Conservation (phyloP, 2,797 vertebrate species). For the Odontamblyopus rebecca region DNA sequence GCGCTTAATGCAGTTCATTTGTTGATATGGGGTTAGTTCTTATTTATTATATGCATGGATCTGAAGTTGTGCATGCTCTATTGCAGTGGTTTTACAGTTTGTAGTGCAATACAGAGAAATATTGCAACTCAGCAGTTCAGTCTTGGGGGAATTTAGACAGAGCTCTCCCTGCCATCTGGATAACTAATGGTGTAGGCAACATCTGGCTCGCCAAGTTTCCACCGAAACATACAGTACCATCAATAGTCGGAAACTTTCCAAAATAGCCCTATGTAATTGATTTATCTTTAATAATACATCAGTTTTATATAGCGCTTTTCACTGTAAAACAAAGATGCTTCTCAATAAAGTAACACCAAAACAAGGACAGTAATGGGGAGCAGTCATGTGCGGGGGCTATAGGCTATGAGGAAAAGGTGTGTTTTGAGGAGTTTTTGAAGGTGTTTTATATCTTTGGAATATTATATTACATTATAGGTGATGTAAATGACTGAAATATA, state of each 20-base stretch:
- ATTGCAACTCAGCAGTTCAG: slow-evolving; percentile 52
- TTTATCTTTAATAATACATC: no score
- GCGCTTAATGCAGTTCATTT: neutral
- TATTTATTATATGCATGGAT: neutral
- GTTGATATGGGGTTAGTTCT: neutral
- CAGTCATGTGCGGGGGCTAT: no score
- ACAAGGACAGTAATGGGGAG: no score
- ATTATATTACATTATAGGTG: no score
- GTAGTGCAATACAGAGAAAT: neutral
- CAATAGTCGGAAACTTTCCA: neutral
- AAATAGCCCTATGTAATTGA: neutral
- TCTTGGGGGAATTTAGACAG: slow-evolving; percentile 29
- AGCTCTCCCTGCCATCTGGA: slow-evolving; percentile 20
- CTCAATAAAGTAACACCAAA: no score
- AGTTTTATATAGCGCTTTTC: no score
- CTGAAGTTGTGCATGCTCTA: neutral
- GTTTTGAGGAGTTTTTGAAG: no score
- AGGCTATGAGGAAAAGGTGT: no score
- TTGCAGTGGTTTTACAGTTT: neutral
- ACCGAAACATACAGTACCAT: neutral
- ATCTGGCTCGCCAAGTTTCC: slow-evolving; percentile 5
- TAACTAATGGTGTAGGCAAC: neutral
- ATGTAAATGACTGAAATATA: no score
- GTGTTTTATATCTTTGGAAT: no score
- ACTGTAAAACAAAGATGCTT: no score